Base-by-base conservation (phyloP, 2,888 invertebrate species). In the Gnatocerus cornutus region DNA sequence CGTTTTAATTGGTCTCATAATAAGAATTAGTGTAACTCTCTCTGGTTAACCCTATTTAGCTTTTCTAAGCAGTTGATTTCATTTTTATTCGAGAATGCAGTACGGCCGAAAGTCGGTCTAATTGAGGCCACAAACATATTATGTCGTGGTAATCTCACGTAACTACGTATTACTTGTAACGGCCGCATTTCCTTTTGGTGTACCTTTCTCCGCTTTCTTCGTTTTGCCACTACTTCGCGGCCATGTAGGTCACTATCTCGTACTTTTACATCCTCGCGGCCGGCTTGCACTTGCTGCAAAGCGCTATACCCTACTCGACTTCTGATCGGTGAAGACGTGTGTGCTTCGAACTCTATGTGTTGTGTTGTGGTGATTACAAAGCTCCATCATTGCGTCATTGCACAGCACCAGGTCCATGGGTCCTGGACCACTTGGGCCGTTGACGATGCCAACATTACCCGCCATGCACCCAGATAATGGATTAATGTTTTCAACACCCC, bases 151-250 rank as follows among this genome's bases (percentile, higher is more conserved):
- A 84, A 84, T 84, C 84, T 83, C 83, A 84, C 84, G 84, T 84
- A 84, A 84, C 84, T 80, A 81, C 79, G 79, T 81, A 82, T 82
- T 83, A 83, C 82, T 82, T 79, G 80, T 81, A 79, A 77, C 81
- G 82, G 80, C 84, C 83, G 83, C 83, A 84, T 84, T 84, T 84
- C 83, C 81, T 83, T 81, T 80, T 79, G 79, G 80, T 81, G 79
- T 84, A 83, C 84, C 84, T 84, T 84, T 84, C 84, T 83, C 84
- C 83, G 83, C 83, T 83, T 84, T 83, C 84, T 83, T 84, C 84
- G 81, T 80, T 83, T 82, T 82, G 83, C 84, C 83, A 83, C 84
- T 83, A 83, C 83, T 83, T 83, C 79, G 82, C 83, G 80, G 79
- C 80, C 83, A 84, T 84, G 79, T 84, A 83, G 84, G 84, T 84